Evolutionary conservation across 1,140 invertebrate species (phyloP), one percentile per base, ranked within the genome.

Genomic region (Rhysida immarginata): DNA sequence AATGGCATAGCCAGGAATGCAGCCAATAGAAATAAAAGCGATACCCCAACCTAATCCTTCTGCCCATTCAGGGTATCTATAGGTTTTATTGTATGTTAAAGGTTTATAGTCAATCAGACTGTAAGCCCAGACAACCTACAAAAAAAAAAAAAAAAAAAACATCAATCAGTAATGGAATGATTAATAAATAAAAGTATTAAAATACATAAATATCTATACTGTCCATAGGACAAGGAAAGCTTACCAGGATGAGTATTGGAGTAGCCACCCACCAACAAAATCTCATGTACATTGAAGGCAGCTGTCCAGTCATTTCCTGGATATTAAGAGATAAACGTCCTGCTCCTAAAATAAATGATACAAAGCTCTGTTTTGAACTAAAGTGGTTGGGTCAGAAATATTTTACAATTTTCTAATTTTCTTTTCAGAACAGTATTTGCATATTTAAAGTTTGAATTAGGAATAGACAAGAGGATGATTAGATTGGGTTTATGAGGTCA

Each of bases 11-110:
- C 81, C 76, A 16, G 89, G 88, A 68, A 94, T 87, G 65, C 86
- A 89, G n/a, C 86, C 66, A 26, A 93, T 74, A 1, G 87, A 90
- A 16, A 85, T 68, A 5, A 81, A 81, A 2, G 87, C 82, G 54
- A 92, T 83, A 54, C 79, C 73, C 89, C 89, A 93, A n/a, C 90
- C 90, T 18, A 92, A 69, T 2, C 75, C 80, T 64, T 87, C 82
- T 8, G 87, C 87, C 87, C 88, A 93, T 53, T 68, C 68, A 0
- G 90, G 88, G 68, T 88, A 94, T 21, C 74, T 70, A 62, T 91
- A 89, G 21, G 77, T 72, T 8, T 81, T 81, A 64, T 83, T 83
- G 65, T 90, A 87, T 45, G 79, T 83, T 1, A 87, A 84, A 24
- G 83, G 79, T 62, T 82, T 80, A 68, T 92, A 91, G 69, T 91